Evolutionary conservation across 2,113 vertebrate species (phyloP).

Genomic region (Crocuta crocuta): DNA sequence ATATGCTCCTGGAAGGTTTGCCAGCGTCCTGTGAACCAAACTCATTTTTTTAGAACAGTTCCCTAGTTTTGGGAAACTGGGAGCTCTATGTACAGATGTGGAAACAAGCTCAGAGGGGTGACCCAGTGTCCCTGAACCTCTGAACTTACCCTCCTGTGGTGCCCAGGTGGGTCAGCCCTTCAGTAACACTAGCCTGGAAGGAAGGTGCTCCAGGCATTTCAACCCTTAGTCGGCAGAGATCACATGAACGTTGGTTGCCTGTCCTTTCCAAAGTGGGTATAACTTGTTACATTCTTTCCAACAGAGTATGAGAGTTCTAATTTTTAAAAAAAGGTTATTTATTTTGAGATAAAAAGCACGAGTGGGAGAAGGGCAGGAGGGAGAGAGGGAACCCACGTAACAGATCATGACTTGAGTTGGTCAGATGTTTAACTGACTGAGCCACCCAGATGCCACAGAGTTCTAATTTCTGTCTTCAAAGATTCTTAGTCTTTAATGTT

Average conservation of each 20-base stretch:
- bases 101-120: not conserved
- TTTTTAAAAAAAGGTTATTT: not conserved
- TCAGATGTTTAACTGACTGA: no score
- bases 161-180: not conserved
- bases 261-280: not conserved
- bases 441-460: no score
- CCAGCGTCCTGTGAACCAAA: not conserved
- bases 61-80: not conserved
- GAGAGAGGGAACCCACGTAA: no score
- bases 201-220: not conserved
- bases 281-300: not conserved
- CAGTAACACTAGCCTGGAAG: not conserved
- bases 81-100: not conserved
- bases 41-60: not conserved
- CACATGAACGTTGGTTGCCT: not conserved
- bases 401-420: no score
- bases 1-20: not conserved
- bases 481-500: not conserved
- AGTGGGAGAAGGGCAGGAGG: no score
- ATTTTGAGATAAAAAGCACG: no score
- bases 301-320: not conserved
- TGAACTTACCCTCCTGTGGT: not conserved
- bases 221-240: not conserved
- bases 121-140: not conserved
- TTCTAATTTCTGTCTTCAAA: not conserved